Evolutionary conservation across 2,888 invertebrate genomes (phyloP).

Genomic region (Tipula lateralis): DNA sequence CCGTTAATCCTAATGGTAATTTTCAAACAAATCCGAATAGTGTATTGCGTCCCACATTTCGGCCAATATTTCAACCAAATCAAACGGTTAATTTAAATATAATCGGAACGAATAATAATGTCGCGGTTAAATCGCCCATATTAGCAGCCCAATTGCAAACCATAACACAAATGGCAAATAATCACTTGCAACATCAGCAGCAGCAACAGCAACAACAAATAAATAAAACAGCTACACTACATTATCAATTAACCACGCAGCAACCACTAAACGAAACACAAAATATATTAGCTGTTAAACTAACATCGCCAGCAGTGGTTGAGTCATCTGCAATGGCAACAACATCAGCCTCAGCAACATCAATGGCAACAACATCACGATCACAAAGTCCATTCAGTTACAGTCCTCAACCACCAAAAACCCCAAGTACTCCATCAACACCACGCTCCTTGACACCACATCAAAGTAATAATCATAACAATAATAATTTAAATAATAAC

Average conservation of each 20-base stretch:
- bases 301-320: not conserved
- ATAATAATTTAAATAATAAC: slow-evolving; percentile 44
- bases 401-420: slow-evolving; percentile 31
- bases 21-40: slow-evolving; percentile 39
- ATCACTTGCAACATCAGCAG: slow-evolving; percentile 28
- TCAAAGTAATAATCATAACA: not conserved
- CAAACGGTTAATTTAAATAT: slow-evolving; percentile 34
- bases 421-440: slow-evolving; percentile 29
- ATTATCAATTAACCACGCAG: slow-evolving; percentile 26
- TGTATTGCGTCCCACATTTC: slow-evolving; percentile 32
- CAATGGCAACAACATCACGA: slow-evolving; percentile 9
- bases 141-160: slow-evolving; percentile 35
- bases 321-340: not conserved
- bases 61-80: slow-evolving; percentile 29
- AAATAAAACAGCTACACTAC: slow-evolving; percentile 12
- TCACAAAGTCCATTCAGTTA: slow-evolving; percentile 31
- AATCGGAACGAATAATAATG: slow-evolving; percentile 30
- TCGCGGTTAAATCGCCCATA: slow-evolving; percentile 32
- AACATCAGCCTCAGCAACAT: not conserved
- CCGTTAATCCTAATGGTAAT: slow-evolving; percentile 58
- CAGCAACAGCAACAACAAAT: not conserved
- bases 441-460: slow-evolving; percentile 29
- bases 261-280: slow-evolving; percentile 11
- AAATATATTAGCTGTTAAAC: slow-evolving; percentile 21
- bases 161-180: slow-evolving; percentile 33